These are phyloP conservation scores for Haliaeetus leucogaster DNA, from an alignment of 2,113 vertebrate genomes.

Conservation along the genomic window DNA sequence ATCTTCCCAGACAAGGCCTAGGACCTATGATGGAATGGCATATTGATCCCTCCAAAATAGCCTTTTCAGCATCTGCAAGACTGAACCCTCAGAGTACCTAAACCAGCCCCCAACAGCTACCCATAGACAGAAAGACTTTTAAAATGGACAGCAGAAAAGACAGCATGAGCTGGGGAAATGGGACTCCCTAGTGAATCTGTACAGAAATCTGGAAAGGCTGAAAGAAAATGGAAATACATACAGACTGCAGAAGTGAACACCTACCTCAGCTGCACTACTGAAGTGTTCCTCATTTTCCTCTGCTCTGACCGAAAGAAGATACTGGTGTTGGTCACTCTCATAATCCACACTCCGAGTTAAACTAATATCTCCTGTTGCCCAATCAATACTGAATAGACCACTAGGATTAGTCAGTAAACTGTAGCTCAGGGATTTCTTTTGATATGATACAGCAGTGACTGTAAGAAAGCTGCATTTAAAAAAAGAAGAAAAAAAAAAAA, in stretches of 20 bases:
- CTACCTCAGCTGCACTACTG: conserved; percentile 83
- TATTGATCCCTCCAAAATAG: background rate
- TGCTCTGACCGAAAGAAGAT: conserved; percentile 80
- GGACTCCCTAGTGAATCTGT: background rate
- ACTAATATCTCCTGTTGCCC: conserved; percentile 77
- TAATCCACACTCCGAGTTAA: conserved; percentile 83
- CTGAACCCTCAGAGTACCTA: background rate
- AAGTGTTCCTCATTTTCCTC: conserved; percentile 76
- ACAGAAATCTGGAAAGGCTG: background rate
- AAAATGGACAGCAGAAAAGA: background rate
- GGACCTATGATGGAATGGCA: background rate
- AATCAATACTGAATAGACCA: conserved; percentile 81
- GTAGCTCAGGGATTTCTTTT: conserved; percentile 84
- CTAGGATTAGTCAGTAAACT: conserved; percentile 85
- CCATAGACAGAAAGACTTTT: background rate
- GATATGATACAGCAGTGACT: conserved; percentile 83
- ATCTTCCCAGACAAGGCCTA: background rate
- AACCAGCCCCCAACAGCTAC: background rate
- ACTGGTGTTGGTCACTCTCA: conserved; percentile 82
- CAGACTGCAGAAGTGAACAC: background rate
- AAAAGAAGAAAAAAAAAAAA: background rate
- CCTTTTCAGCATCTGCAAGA: background rate
- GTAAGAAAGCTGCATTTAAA: conserved; percentile 77
- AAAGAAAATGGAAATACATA: background rate
- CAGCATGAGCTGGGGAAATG: background rate